A percentile compares a stretch with the other conserved stretches of the same genome.
phyloP scores from a whole-genome alignment of 2,888 invertebrate genomes.

The Cheilosia scutellata region DNA sequence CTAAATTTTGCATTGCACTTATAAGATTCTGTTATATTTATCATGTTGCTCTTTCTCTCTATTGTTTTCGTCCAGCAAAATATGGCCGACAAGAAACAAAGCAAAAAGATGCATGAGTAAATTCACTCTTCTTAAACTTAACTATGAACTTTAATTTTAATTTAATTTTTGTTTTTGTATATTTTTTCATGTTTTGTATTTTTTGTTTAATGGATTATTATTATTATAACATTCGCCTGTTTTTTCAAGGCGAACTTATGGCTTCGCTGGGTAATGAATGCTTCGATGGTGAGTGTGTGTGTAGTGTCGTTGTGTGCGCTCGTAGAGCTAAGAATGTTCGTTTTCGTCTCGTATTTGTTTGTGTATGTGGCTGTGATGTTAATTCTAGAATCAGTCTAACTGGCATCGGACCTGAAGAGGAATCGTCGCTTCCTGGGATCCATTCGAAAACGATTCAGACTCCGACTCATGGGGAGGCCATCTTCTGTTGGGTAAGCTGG shows the following conservation, averaged over 20 bases:
- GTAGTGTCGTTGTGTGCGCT: constrained; percentile 22
- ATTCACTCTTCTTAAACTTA: constrained; percentile 38
- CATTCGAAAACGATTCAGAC: constrained; percentile 82
- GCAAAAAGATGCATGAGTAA: constrained; percentile 31
- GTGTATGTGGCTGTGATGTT: constrained; percentile 72
- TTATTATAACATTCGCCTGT: constrained; percentile 40
- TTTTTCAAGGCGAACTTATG: constrained; percentile 44
- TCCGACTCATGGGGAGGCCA: constrained; percentile 83
- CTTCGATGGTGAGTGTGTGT: constrained; percentile 18
- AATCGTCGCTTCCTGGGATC: constrained; percentile 85
- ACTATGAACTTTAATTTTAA: constrained; percentile 26
- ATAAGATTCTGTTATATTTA: constrained; percentile 19
- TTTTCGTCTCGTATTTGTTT: constrained; percentile 69
- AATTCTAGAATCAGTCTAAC: constrained; percentile 78
- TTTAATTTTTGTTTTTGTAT: constrained; percentile 5
- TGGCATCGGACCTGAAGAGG: constrained; percentile 83
- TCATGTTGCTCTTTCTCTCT: constrained; percentile 25
- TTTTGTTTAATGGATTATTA: constrained; percentile 32
- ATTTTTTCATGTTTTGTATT: neutral
- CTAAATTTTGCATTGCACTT: constrained; percentile 75
- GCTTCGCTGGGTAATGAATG: constrained; percentile 70
- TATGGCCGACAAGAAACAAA: constrained; percentile 53
- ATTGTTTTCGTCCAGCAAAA: constrained; percentile 54
- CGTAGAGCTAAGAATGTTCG: constrained; percentile 46
- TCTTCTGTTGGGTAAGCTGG: constrained; percentile 83